A percentile compares a stretch with the other conserved stretches of the same genome.
Evolutionary conservation across 2,797 vertebrate species (phyloP).

Genomic region (Dromococcyx pavoninus): DNA sequence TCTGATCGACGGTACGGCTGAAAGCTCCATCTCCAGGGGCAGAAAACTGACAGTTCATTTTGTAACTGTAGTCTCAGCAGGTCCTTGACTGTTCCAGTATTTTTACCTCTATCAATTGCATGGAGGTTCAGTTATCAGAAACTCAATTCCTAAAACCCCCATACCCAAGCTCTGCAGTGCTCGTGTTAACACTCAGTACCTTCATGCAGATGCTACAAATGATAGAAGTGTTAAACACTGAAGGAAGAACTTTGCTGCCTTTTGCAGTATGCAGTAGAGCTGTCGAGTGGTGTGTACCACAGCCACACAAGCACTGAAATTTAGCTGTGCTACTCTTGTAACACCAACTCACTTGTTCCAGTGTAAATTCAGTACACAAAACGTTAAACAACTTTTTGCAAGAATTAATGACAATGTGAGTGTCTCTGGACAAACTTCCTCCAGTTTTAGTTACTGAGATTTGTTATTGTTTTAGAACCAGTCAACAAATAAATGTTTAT

Average conservation of each 20-base stretch:
- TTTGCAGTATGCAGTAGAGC: neutral
- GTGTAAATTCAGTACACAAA: neutral
- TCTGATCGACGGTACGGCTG: neutral
- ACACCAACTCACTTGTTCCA: neutral
- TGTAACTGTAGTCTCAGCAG: neutral
- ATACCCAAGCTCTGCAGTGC: neutral
- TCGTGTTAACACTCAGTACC: neutral
- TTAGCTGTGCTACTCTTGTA: neutral
- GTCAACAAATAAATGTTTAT: neutral
- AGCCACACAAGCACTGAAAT: neutral
- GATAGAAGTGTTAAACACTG: neutral
- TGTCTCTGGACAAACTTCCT: neutral
- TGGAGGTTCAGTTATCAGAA: neutral
- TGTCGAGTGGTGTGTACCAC: neutral
- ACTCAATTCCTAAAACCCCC: neutral
- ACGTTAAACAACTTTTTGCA: neutral
- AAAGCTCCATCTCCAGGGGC: neutral
- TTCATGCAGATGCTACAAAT: neutral
- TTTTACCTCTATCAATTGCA: neutral
- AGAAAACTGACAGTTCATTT: neutral
- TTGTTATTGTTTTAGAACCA: neutral
- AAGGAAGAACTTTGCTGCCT: conserved; percentile 1
- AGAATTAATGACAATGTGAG: neutral
- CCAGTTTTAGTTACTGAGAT: neutral
- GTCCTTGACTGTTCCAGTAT: neutral